These are phyloP conservation scores for Heliornis fulica DNA, from an alignment of 2,113 vertebrate species.

Conservation along the genomic window DNA sequence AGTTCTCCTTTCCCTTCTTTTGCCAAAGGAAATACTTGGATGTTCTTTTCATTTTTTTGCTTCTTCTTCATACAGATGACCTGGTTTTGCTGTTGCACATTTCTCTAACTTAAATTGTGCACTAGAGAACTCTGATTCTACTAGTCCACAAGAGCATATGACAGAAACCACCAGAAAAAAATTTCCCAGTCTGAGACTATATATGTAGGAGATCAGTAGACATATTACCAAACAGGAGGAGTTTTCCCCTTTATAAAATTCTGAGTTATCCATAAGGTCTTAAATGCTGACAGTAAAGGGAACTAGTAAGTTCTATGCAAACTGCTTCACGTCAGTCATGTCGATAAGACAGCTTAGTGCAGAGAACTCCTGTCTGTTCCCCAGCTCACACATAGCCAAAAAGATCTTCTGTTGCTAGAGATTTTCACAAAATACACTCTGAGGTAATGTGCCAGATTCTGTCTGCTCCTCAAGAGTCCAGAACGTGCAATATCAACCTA, in stretches of 20 bases:
- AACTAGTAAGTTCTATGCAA: not conserved
- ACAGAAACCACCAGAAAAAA: not conserved
- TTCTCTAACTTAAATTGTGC: not conserved
- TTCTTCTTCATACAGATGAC: not conserved
- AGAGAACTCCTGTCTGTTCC: not conserved
- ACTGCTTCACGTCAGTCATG: not conserved
- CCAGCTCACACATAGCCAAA: not conserved
- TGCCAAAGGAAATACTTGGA: not conserved
- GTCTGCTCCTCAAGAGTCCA: not conserved
- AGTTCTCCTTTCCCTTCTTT: not conserved
- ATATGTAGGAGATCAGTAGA: not conserved
- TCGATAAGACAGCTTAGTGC: not conserved
- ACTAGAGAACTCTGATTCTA: not conserved
- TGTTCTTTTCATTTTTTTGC: not conserved
- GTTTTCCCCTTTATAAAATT: not conserved
- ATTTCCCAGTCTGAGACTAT: not conserved
- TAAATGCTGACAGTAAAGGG: not conserved
- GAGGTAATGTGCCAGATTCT: not conserved
- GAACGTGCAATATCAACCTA: not conserved
- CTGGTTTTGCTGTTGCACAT: not conserved
- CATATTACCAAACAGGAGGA: not conserved
- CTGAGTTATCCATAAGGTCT: not conserved
- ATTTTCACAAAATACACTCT: not conserved
- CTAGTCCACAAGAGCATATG: not conserved
- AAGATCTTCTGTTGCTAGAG: not conserved